A percentile compares a stretch with the other conserved stretches of the same genome.
phyloP scores from a whole-genome alignment of 2,888 invertebrate genomes.

The Octodonta nipae region DNA sequence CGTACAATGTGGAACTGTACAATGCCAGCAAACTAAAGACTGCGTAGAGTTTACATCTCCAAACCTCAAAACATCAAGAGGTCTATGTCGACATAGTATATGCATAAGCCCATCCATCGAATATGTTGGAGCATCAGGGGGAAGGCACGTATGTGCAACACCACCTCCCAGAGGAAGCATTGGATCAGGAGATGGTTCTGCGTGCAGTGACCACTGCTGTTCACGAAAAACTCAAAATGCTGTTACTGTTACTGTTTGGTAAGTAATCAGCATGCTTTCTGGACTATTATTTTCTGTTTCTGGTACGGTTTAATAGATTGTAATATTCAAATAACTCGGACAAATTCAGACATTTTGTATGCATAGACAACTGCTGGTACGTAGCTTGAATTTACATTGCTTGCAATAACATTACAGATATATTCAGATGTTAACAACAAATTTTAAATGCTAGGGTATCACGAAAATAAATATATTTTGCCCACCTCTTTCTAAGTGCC shows the following conservation, averaged over 20 bases:
- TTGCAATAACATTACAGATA: too few species aligned
- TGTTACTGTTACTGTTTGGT: slow-evolving; percentile 33
- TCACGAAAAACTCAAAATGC: slow-evolving; percentile 26
- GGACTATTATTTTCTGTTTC: too few species aligned
- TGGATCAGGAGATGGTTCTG: slow-evolving; percentile 22
- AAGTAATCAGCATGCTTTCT: slow-evolving; percentile 34
- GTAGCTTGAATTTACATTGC: too few species aligned
- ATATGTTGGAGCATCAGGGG: slow-evolving; percentile 51
- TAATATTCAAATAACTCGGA: too few species aligned
- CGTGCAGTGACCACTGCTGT: slow-evolving; percentile 30
- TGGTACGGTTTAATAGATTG: too few species aligned
- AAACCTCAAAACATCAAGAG: slow-evolving; percentile 21
- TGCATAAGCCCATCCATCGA: slow-evolving; percentile 39
- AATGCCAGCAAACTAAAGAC: slow-evolving; percentile 19
- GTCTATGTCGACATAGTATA: slow-evolving; percentile 36
- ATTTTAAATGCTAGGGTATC: too few species aligned
- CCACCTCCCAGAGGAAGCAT: slow-evolving; percentile 32
- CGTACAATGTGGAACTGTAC: slow-evolving; percentile 31
- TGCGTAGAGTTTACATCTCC: slow-evolving; percentile 25
- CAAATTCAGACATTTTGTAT: too few species aligned
- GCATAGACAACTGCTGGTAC: too few species aligned
- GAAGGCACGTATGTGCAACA: slow-evolving; percentile 40
- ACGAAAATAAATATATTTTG: too few species aligned
- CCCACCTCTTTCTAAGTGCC: too few species aligned
- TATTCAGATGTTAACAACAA: too few species aligned